These are phyloP conservation scores for Oncopeltus fasciatus DNA, from an alignment of 1,140 invertebrate species.

Conservation along the genomic window DNA sequence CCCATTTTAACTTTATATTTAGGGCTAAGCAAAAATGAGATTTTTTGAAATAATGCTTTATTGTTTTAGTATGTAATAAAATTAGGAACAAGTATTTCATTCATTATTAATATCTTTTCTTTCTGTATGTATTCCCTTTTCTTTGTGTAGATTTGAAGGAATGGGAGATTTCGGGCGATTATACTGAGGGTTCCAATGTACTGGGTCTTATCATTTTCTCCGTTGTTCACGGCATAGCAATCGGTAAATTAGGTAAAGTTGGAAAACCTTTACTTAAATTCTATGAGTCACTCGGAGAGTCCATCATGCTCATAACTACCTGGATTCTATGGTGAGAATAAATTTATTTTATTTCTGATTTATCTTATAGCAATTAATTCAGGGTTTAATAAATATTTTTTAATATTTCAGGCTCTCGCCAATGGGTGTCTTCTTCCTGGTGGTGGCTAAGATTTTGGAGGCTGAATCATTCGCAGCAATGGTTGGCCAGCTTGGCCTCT, in stretches of 20 bases:
- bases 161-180: conserved; percentile 39
- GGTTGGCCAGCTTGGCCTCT: conserved; percentile 67
- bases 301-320: conserved; percentile 58
- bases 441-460: conserved; percentile 61
- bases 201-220: conserved; percentile 55
- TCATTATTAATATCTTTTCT: too few relatives aligned
- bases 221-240: conserved; percentile 46
- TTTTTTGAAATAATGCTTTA: too few relatives aligned
- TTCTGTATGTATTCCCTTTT: too few relatives aligned
- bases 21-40: too few relatives aligned
- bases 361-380: too few relatives aligned
- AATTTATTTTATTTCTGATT: neutral
- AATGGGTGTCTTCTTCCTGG: conserved; percentile 65
- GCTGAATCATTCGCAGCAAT: conserved; percentile 59
- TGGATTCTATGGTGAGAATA: conserved; percentile 48
- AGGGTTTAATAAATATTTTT: too few relatives aligned
- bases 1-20: too few relatives aligned
- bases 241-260: conserved; percentile 43
- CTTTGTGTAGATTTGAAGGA: conserved; percentile 23
- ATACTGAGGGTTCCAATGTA: conserved; percentile 45
- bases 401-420: conserved; percentile 61
- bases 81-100: too few relatives aligned
- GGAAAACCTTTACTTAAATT: conserved; percentile 47
- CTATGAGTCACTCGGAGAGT: conserved; percentile 45
- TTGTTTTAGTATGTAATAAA: too few relatives aligned